A percentile compares a stretch with the other conserved stretches of the same genome.
phyloP scores from a whole-genome alignment of 2,113 vertebrate genomes.

The Rhynchopsitta pachyrhyncha region DNA sequence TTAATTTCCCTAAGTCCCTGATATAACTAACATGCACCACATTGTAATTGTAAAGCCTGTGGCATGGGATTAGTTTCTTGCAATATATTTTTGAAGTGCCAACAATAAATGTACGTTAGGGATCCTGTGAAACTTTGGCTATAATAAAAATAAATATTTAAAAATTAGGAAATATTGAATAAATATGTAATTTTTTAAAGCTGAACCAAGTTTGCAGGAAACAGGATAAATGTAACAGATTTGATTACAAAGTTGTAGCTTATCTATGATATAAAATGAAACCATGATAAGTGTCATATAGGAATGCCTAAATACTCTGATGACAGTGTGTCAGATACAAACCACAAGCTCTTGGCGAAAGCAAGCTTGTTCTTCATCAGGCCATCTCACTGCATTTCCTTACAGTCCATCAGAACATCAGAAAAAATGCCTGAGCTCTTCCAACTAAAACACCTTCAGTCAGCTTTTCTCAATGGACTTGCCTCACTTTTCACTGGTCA shows the following conservation, averaged over 20 bases:
- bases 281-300: too few species aligned
- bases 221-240: background rate
- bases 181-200: background rate
- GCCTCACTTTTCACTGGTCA: background rate
- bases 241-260: background rate
- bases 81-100: background rate
- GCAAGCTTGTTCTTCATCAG: background rate
- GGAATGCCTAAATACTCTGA: background rate
- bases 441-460: background rate
- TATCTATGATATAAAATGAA: background rate
- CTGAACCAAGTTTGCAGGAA: background rate
- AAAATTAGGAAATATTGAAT: background rate
- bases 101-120: background rate
- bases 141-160: background rate
- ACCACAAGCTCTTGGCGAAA: background rate
- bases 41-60: background rate
- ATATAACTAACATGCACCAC: rapidly evolving
- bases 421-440: background rate
- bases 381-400: background rate
- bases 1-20: background rate
- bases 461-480: background rate
- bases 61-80: background rate
- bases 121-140: background rate
- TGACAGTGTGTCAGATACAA: background rate
- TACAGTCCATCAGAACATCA: background rate